Evolutionary conservation across 2,888 invertebrate genomes (phyloP).

Genomic region (Copidosoma aretas): DNA sequence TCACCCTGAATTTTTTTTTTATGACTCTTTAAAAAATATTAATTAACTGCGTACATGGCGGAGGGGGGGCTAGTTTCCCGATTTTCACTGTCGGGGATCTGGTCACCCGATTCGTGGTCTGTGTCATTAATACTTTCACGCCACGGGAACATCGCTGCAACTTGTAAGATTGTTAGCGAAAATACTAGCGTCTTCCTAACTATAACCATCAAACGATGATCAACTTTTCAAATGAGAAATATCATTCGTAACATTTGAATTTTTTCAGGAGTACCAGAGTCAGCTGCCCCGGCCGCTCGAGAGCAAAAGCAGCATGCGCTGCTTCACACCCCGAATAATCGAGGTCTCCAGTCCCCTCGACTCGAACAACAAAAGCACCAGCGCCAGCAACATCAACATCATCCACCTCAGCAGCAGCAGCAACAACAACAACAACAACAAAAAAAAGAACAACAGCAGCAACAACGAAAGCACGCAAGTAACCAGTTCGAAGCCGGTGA

Average conservation of each 20-base stretch:
- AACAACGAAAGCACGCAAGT: slow-evolving; percentile 16
- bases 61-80: no score
- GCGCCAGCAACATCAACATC: background rate
- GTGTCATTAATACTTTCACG: no score
- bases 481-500: slow-evolving; percentile 50
- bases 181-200: no score
- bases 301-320: slow-evolving; percentile 57
- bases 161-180: no score
- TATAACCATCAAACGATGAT: no score
- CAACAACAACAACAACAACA: slow-evolving; percentile 18
- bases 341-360: slow-evolving; percentile 43
- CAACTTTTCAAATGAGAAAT: background rate
- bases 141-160: no score
- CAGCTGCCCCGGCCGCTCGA: slow-evolving; percentile 40
- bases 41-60: no score
- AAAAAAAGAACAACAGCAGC: slow-evolving; percentile 14
- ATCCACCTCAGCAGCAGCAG: background rate
- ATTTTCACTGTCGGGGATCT: no score
- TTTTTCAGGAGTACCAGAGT: slow-evolving; percentile 19
- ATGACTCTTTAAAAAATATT: no score
- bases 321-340: slow-evolving; percentile 58
- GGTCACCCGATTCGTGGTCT: no score
- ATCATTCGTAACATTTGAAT: background rate
- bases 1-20: no score
- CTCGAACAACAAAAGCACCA: background rate